Percentiles rank a stretch among this genome's conserved stretches.
Evolutionary conservation across 2,888 invertebrate species (phyloP).

Genomic region (Parnassius glacialis): DNA sequence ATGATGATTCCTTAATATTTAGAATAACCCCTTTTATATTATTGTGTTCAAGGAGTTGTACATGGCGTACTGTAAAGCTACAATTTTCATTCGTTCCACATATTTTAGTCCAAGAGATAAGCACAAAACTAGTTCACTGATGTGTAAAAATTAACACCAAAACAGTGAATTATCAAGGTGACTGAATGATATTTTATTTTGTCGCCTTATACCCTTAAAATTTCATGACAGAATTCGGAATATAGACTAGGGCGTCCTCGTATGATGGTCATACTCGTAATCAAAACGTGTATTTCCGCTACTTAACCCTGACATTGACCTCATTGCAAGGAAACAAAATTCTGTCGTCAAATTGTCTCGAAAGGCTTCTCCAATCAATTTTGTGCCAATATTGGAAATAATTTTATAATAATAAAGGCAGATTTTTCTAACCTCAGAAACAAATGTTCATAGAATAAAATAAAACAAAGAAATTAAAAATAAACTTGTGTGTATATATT

Average conservation of each 20-base stretch:
- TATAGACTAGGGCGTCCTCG: no score
- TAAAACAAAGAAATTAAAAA: no score
- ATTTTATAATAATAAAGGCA: no score
- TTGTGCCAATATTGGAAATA: no score
- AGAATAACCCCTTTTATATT: background rate
- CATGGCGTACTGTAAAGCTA: background rate
- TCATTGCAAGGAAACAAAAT: conserved; percentile 22
- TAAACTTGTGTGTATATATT: no score
- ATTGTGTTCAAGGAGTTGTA: background rate
- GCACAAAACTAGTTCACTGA: conserved; percentile 17
- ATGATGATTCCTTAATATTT: background rate
- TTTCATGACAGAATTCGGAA: no score
- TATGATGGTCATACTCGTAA: no score
- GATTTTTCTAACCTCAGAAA: no score
- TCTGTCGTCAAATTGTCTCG: no score
- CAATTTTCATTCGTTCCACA: conserved; percentile 24
- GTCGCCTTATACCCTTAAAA: conserved; percentile 2
- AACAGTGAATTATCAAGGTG: conserved; percentile 16
- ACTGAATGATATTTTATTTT: conserved; percentile 11
- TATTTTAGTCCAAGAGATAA: conserved; percentile 26
- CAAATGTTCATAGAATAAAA: no score
- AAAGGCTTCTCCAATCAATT: no score
- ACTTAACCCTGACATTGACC: conserved; percentile 25
- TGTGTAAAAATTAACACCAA: conserved; percentile 5
- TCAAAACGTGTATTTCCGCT: conserved; percentile 23